Evolutionary conservation across 2,797 vertebrate species (phyloP).

Genomic region (Okamejei kenojei): DNA sequence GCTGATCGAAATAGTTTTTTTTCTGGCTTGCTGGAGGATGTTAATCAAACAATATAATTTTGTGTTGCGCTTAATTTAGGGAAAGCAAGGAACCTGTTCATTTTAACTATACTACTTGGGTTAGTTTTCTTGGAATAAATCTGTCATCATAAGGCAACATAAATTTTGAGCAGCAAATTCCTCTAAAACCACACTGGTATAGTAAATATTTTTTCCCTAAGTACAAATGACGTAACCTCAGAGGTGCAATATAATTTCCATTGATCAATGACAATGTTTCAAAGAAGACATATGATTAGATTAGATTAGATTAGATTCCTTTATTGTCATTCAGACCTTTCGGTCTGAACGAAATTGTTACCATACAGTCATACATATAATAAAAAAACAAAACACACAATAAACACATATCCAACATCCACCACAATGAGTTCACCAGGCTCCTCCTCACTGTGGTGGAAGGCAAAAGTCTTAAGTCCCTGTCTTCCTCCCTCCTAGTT

Average conservation of each 20-base stretch:
- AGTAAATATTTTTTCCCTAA: background rate
- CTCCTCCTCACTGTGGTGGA: too few relatives aligned
- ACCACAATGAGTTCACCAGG: too few relatives aligned
- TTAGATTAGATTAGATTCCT: too few relatives aligned
- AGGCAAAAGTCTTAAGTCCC: too few relatives aligned
- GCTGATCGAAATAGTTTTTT: too few relatives aligned
- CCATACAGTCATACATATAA: too few relatives aligned
- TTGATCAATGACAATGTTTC: background rate
- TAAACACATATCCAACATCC: too few relatives aligned
- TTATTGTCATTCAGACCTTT: too few relatives aligned
- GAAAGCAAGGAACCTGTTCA: background rate
- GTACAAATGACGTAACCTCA: background rate
- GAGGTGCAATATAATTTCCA: background rate
- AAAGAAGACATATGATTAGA: too few relatives aligned
- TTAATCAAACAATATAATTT: background rate
- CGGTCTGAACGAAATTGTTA: too few relatives aligned
- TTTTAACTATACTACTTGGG: background rate
- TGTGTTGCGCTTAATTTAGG: background rate
- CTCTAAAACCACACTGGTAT: background rate
- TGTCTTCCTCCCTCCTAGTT: too few relatives aligned
- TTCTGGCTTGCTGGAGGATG: background rate
- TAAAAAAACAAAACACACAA: too few relatives aligned
- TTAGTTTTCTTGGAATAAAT: background rate
- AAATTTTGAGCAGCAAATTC: background rate
- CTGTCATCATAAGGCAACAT: background rate